A percentile compares a stretch with the other conserved stretches of the same genome.
Conservation (phyloP, 1,140 invertebrate genomes). For the Tetramorium simillimum region DNA sequence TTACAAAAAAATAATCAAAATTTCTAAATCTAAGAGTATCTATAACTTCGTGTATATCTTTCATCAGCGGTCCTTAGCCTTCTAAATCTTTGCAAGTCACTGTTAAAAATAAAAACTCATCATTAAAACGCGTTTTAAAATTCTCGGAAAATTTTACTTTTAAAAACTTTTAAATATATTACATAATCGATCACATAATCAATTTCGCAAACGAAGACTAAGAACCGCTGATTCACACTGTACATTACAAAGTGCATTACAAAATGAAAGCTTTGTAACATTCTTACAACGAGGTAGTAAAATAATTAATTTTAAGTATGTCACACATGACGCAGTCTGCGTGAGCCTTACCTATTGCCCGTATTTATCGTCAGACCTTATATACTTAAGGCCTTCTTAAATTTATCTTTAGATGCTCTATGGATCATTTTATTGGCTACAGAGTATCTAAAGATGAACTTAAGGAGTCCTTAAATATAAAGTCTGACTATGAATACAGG, state of each 20-base stretch:
- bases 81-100: not conserved
- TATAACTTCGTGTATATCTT: not conserved
- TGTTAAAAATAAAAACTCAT: not conserved
- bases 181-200: not conserved
- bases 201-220: not conserved
- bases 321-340: not conserved
- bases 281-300: conserved; percentile 45
- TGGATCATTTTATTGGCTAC: too few species aligned
- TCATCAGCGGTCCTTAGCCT: not conserved
- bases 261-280: not conserved
- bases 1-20: conserved; percentile 15
- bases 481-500: too few species aligned
- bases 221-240: not conserved
- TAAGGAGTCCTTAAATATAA: too few species aligned
- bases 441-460: too few species aligned
- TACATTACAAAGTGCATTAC: conserved; percentile 40
- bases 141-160: not conserved
- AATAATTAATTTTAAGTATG: conserved; percentile 30
- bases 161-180: not conserved
- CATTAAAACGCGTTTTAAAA: not conserved
- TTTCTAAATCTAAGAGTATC: not conserved
- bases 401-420: too few species aligned
- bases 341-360: not conserved
- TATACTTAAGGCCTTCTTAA: too few species aligned
- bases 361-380: too few species aligned